These are phyloP conservation scores for Zele albiditarsus DNA, from an alignment of 2,888 invertebrate species.

Conservation along the genomic window DNA sequence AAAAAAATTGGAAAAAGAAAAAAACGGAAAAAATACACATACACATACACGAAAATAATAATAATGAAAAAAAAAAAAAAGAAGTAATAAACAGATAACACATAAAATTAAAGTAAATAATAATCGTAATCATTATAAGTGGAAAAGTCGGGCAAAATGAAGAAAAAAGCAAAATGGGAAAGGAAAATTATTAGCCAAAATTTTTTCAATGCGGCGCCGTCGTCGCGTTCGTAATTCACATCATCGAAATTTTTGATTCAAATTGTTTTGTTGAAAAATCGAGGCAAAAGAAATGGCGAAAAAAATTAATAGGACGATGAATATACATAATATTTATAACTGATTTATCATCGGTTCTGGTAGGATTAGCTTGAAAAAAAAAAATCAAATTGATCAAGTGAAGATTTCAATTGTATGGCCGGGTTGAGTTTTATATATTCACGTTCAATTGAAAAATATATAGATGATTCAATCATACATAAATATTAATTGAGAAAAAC, in stretches of 20 bases:
- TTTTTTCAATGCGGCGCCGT: conserved; percentile 30
- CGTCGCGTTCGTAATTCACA: neutral
- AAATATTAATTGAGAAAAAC: neutral
- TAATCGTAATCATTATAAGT: conserved; percentile 44
- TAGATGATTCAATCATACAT: neutral
- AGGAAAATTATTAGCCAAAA: conserved; percentile 45
- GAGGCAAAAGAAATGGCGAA: neutral
- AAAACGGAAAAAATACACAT: conserved; percentile 32
- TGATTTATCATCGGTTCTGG: conserved; percentile 41
- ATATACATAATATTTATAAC: conserved; percentile 46
- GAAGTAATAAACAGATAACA: conserved; percentile 8
- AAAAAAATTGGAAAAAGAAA: conserved; percentile 37
- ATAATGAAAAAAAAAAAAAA: conserved; percentile 12
- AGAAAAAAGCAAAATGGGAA: conserved; percentile 46
- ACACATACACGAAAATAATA: conserved; percentile 21
- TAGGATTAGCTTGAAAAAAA: conserved; percentile 45
- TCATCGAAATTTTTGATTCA: neutral
- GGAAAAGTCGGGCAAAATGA: conserved; percentile 39
- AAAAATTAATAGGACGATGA: conserved; percentile 30
- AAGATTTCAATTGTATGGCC: conserved; percentile 40
- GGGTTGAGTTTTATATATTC: neutral
- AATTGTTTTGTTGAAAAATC: neutral
- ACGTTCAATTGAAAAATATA: conserved; percentile 1
- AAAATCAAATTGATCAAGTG: conserved; percentile 39
- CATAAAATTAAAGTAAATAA: conserved; percentile 17